Evolutionary conservation across 2,888 invertebrate genomes (phyloP), one percentile per base, ranked within the genome.

Genomic region (Dolichopus griseipennis): DNA sequence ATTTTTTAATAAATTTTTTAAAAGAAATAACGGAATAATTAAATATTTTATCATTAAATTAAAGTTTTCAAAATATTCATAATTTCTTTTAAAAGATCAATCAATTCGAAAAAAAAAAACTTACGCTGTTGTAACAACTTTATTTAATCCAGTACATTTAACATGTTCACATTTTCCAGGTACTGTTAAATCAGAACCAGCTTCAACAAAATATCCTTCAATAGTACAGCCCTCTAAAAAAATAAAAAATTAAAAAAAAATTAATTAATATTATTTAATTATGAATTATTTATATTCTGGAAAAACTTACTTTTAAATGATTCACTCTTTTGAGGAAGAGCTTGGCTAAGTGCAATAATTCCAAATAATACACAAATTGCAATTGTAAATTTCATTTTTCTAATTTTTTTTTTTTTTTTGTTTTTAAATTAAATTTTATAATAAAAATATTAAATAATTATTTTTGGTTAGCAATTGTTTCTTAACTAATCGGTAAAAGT

Each of bases 111-210:
- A 37, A 37, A 8, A 37, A 37, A 3, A n/a, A 6, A 52, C 52
- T 52, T 52, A 52, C 52, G 6, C 52, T 18, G 52, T 18, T 52
- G 52, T 52, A 18, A 52, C n/a, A 52, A 15, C 52, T 52, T 52
- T 52, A n/a, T 52, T 52, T 52, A 52, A 52, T 18, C 52, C 52
- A 12, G 52, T 52, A 52, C 52, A 52, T 52, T 52, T 52, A 52
- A 52, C 52, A 52, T 12, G 52, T 15, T 12, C 18, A 52, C 52
- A 52, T 52, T 52, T 12, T 52, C 52, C 52, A 18, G 52, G 52
- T 52, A 52, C 18, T 52, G 52, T 52, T 4, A 52, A 4, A 12
- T 52, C 52, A 52, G 15, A 15, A 18, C 52, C 52, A 52, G 52
- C 18, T n/a, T 52, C 52, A 18, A 52, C n/a, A 52, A 52, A 52